Base-by-base conservation (phyloP, 2,113 vertebrate species). In the Thomomys bottae region DNA sequence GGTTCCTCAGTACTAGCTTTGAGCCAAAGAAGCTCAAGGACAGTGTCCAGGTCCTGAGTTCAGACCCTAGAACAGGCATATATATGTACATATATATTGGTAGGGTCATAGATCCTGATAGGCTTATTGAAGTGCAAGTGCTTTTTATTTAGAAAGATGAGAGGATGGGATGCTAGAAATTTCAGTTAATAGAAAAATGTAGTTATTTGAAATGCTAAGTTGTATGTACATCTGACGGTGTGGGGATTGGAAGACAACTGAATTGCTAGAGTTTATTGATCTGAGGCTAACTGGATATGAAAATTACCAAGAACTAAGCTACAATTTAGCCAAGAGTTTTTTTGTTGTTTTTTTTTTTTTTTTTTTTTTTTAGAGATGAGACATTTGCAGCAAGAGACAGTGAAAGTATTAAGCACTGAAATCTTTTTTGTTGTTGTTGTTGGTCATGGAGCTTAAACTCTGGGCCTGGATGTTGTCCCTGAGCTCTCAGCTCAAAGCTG, bases 241-340 rank as follows among this genome's bases (percentile, higher is more conserved):
- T 32, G 30, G 42, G 26, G 66, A 76, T 30, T 40, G 34, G n/a
- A 36, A 36, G 11, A 59, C 2, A 8, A 32, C n/a, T 70, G 32
- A 36, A 66, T 72, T 57, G 49, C 34, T 66, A 67, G 34, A 78
- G 26, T 63, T 63, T 15, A 23, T 70, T 20, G 21, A 63, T 64
- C 14, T 70, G 34, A 64, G 32, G 54, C 61, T 49, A 17, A 42
- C 32, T 75, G 6, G 18, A 15, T 90, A 54, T 73, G 87, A 88
- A 77, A 90, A 45, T 49, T 63, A 73, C 83, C 26, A 45, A 88
- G 49, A 61, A 70, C 72, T 93, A 87, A 32, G 42, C 68, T 66
- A 45, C 1, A 24, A 3, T 79, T 10, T 86, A 38, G 75, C 54
- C 49, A 24, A 70, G 21, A n/a, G n/a, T n/a, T n/a, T n/a, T n/a